These are phyloP conservation scores for Melopsittacus undulatus DNA, from an alignment of 2,797 vertebrate genomes.

Conservation along the genomic window DNA sequence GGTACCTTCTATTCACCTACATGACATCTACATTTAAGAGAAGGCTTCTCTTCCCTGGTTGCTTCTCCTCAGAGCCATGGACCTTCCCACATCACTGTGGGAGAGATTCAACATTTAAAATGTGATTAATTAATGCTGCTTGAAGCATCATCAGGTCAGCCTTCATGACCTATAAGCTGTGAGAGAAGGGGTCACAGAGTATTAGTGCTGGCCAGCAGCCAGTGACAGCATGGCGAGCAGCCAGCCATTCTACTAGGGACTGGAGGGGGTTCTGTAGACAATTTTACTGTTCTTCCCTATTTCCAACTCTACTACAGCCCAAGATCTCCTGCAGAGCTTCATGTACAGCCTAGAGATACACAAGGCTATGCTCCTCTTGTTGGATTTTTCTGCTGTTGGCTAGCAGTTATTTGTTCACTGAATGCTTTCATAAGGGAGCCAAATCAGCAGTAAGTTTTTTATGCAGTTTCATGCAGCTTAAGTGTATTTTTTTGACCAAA, in stretches of 20 bases:
- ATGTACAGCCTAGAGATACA: not conserved
- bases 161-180: not conserved
- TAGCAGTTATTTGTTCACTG: not conserved
- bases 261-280: not conserved
- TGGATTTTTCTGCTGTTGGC: not conserved
- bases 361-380: not conserved
- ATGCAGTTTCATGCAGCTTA: not conserved
- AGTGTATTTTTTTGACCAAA: not conserved
- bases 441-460: not conserved
- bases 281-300: not conserved
- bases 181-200: constrained; percentile 7
- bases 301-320: not conserved
- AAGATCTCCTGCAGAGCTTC: not conserved
- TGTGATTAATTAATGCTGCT: not conserved
- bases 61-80: not conserved
- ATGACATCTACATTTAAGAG: not conserved
- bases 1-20: not conserved
- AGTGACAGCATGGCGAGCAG: not conserved
- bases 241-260: constrained; percentile 4
- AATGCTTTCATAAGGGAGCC: not conserved
- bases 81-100: not conserved
- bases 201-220: constrained; percentile 34
- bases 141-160: constrained; percentile 38
- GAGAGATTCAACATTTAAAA: not conserved
- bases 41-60: not conserved